phyloP scores from a whole-genome alignment of 2,888 invertebrate genomes.

The Cylindroiulus punctatus region DNA sequence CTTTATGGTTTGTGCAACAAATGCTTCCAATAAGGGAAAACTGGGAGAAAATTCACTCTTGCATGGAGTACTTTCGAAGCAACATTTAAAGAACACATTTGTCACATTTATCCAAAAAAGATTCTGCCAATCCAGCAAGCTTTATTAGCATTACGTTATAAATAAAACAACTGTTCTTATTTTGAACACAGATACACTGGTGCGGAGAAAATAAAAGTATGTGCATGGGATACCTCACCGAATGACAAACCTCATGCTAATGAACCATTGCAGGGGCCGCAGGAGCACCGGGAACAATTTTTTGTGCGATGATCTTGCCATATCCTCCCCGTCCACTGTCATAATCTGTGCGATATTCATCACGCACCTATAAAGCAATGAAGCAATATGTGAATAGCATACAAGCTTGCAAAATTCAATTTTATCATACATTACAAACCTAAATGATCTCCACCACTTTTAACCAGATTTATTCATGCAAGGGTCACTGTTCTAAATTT shows the following conservation, averaged over 20 bases:
- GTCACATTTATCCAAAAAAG: too few species aligned
- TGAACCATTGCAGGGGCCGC: background rate
- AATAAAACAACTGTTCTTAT: background rate
- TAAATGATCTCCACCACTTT: too few species aligned
- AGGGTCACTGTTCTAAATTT: too few species aligned
- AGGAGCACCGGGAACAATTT: conserved; percentile 63
- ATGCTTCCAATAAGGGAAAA: too few species aligned
- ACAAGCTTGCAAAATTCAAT: background rate
- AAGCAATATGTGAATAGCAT: background rate
- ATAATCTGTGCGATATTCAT: conserved; percentile 97
- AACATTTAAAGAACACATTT: too few species aligned
- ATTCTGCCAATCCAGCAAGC: background rate
- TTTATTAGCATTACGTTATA: background rate
- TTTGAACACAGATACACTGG: background rate
- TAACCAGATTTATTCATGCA: too few species aligned
- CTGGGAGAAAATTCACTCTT: too few species aligned
- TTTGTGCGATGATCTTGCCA: conserved; percentile 91
- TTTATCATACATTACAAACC: too few species aligned
- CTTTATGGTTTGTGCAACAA: too few species aligned
- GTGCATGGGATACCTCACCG: background rate
- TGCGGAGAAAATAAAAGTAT: background rate
- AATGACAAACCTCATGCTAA: background rate
- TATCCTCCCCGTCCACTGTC: conserved; percentile 97
- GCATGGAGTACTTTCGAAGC: too few species aligned
- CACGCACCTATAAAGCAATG: conserved; percentile 77